Evolutionary conservation across 2,797 vertebrate species (phyloP), one percentile per base, ranked within the genome.

Genomic region (Galaxias olidus): DNA sequence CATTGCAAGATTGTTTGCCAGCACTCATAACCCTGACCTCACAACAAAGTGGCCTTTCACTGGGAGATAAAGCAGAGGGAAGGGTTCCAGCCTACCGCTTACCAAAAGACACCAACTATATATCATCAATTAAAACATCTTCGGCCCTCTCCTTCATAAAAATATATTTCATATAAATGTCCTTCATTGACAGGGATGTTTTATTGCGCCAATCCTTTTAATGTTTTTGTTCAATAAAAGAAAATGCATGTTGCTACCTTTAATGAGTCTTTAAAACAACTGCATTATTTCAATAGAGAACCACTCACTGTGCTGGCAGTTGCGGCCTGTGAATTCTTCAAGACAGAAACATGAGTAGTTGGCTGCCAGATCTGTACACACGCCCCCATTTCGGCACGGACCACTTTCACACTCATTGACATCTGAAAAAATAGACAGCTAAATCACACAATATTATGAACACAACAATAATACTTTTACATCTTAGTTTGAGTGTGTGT

Each of bases 291-390:
- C 14, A 17, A 52, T 65, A 15, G 46, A 73, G 13, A 9, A 17
- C 7, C 53, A 91, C 93, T 94, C 89, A 95, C 94, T 94, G 66
- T 94, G 89, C 71, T 95, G 94, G 77, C 94, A 95, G 9, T 93
- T 93, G 75, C 88, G 90, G 76, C 94, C 94, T 90, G 93, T 93
- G 84, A 90, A 95, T 89, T 94, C 93, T 0, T 90, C 91, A 0
- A 92, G 91, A 59, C 94, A 95, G 66, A 93, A 91, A 66, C 94
- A 95, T 60, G 93, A 93, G 75, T 95, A 95, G 76, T 94, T 94
- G 50, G 94, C 94, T 64, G 90, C 81, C 0, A 93, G 90, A 59
- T 95, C 94, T 63, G 93, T 94, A 65, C 94, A 95, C 72, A 94
- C 93, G 14, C 94, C 94, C 53, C 94, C 93, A 74, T 95, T 95